Evolutionary conservation across 92 coral and sea anemone species (phyloP).

Genomic region (Porites cylindrica): DNA sequence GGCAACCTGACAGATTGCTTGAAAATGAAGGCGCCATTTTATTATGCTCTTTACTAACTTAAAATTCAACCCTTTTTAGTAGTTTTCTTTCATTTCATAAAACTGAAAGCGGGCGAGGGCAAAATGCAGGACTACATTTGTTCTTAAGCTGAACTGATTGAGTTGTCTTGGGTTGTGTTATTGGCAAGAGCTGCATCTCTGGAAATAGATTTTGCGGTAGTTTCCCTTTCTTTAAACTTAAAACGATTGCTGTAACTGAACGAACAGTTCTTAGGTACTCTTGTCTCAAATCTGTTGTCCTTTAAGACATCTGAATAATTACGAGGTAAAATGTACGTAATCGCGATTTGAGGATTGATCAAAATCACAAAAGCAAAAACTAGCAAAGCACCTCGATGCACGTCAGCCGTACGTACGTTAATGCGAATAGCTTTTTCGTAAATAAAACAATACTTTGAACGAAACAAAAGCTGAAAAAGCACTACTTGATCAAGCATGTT

Average conservation of each 20-base stretch:
- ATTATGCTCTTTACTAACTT: not conserved
- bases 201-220: not conserved
- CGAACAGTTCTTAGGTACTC: too few relatives aligned
- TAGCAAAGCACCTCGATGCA: not conserved
- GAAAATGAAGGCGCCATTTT: slow-evolving; percentile 14
- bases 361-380: not conserved
- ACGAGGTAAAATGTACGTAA: not conserved
- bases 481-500: not conserved
- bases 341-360: not conserved
- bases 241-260: too few relatives aligned
- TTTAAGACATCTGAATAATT: not conserved
- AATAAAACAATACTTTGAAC: not conserved
- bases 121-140: not conserved
- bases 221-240: not conserved
- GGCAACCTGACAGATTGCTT: slow-evolving; percentile 30
- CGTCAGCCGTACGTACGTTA: not conserved
- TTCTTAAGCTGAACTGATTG: not conserved
- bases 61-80: not conserved
- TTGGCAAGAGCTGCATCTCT: not conserved
- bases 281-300: not conserved
- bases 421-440: not conserved
- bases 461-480: not conserved
- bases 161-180: not conserved
- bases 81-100: not conserved
- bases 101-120: not conserved